Base-by-base conservation (phyloP, 2,888 invertebrate genomes). In the Sabatieria punctata region DNA sequence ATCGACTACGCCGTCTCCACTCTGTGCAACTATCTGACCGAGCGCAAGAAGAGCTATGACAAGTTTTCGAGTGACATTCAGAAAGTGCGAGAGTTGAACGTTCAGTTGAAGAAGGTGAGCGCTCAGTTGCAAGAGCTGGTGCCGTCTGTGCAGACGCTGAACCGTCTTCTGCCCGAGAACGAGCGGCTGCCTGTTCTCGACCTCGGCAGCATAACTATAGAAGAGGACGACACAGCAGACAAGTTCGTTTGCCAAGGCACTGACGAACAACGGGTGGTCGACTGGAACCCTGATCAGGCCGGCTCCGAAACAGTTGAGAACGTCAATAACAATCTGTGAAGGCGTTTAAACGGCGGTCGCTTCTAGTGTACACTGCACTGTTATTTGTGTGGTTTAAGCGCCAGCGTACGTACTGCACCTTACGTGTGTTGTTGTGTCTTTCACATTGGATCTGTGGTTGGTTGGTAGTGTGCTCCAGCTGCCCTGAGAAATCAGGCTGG, bases 41-140 rank as follows among this genome's bases (percentile, higher is more conserved):
- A 45, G 33, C 48, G 48, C 4, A 24, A 45, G 27, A 45, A 45
- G 36, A 13, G 21, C 8, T 45, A 25, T 15, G 39, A n/a, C 21
- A 21, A 36, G 2, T 27, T 24, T 4, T 22, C 21, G 27, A 11
- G 2, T 26, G 39, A 22, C 2, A 25, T 40, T n/a, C 13, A 13
- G 6, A 21, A 40, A 21, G 37, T 37, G 3, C 6, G 38, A 3
- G 45, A 45, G 26, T 15, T 48, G 23, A 21, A 13, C 19, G 30
- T 44, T n/a, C 25, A 30, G 6, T 37, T 48, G 43, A 36, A 24
- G 22, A 43, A 44, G 27, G 11, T 39, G 13, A 13, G 23, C 23
- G 44, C 22, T n/a, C 18, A 15, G 2, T 13, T 43, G 23, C 2
- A 11, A 2, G 33, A 21, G n/a, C 13, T 45, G 18, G 42, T 30